These are phyloP conservation scores for Polymixis lichenea DNA, from an alignment of 2,888 invertebrate species.

Conservation along the genomic window DNA sequence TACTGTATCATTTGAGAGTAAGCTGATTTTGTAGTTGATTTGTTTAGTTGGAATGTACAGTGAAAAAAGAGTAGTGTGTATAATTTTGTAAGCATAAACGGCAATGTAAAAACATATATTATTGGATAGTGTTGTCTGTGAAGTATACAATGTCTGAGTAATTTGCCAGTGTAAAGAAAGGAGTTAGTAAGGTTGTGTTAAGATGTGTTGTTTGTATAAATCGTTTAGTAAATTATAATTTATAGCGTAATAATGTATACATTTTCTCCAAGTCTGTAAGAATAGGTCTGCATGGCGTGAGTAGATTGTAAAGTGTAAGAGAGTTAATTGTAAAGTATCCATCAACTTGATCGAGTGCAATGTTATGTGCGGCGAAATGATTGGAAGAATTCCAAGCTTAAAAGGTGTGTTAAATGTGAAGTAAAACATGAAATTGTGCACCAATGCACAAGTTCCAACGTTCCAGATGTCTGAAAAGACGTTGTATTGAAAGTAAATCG, in stretches of 20 bases:
- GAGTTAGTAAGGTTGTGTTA: neutral
- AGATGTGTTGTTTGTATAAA: neutral
- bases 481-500: neutral
- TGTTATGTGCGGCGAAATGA: constrained; percentile 7
- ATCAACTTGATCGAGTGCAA: neutral
- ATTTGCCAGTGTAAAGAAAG: constrained; percentile 2
- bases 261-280: neutral
- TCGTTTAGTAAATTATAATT: constrained; percentile 5
- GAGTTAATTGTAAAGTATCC: constrained; percentile 11
- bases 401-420: constrained; percentile 21
- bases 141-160: constrained; percentile 4
- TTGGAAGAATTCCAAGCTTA: constrained; percentile 26
- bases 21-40: neutral
- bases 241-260: neutral
- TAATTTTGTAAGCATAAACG: constrained; percentile 8
- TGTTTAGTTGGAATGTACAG: neutral
- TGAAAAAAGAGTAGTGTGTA: constrained; percentile 1
- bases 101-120: neutral
- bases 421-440: neutral
- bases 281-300: constrained; percentile 13
- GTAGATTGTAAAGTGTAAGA: constrained; percentile 12
- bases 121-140: constrained; percentile 14
- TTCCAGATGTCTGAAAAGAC: neutral
- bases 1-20: neutral
- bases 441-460: neutral